These are phyloP conservation scores for Larimichthys crocea DNA, from an alignment of 2,113 vertebrate genomes.

Conservation along the genomic window DNA sequence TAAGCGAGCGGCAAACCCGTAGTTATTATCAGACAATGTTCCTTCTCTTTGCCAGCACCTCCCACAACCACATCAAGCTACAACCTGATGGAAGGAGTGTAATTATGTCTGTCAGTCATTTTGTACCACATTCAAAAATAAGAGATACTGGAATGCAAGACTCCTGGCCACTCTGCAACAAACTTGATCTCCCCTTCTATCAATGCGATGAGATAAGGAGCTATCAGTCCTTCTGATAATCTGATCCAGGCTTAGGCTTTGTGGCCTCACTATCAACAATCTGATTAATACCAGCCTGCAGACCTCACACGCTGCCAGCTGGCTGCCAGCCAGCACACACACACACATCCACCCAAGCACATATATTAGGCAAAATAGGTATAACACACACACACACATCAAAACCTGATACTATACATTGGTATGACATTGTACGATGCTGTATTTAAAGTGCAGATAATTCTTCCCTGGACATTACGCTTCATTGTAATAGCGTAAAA, in stretches of 20 bases:
- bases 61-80: slow-evolving; percentile 21
- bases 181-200: slow-evolving; percentile 48
- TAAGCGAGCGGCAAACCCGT: background rate
- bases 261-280: slow-evolving; percentile 67
- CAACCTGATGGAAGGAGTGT: slow-evolving; percentile 18
- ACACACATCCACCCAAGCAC: slow-evolving; percentile 2
- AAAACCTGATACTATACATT: background rate
- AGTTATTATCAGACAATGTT: slow-evolving; percentile 9
- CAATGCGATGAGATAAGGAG: slow-evolving; percentile 56
- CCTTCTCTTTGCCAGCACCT: slow-evolving; percentile 10
- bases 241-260: slow-evolving; percentile 63
- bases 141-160: slow-evolving; percentile 8
- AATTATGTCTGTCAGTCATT: slow-evolving; percentile 36
- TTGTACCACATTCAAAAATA: slow-evolving; percentile 23
- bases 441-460: background rate
- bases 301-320: slow-evolving; percentile 57
- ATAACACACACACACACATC: background rate
- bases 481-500: background rate
- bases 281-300: slow-evolving; percentile 73
- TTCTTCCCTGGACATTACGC: background rate
- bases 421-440: background rate
- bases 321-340: slow-evolving; percentile 48
- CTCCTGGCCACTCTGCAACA: background rate
- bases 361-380: slow-evolving; percentile 17
- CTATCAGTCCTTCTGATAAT: slow-evolving; percentile 67